Base-by-base conservation (phyloP, 1,140 invertebrate species). In the Druon quercuslanigerum region DNA sequence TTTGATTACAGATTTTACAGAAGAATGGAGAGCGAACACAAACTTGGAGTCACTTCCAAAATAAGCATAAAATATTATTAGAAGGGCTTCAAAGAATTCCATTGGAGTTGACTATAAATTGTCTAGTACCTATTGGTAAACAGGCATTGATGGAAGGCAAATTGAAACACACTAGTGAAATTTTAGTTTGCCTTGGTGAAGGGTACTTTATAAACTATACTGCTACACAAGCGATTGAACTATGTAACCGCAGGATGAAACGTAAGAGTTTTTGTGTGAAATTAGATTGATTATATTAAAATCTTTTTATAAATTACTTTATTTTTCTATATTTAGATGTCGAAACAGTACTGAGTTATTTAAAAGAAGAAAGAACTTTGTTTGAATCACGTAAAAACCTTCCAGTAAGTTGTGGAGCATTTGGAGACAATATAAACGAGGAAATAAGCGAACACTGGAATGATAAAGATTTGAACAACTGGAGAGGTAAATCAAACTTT, bases 121-220 rank as follows among this genome's bases (percentile, higher is more conserved):
- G 93, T 72, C 90, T 93, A 92, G 93, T 95, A 3, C 95, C 95
- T 11, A 90, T 96, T 82, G 94, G 94, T 13, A 91, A 92, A 50
- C 86, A 92, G 72, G 95, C 95, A 2, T 93, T 95, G 71, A 94
- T 95, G 91, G 94, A 92, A 82, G 95, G 95, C 33, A 92, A 93
- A 83, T 84, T 96, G 46, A 92, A 93, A 19, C 94, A 96, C 79
- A 96, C 95, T 2, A 96, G 96, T 90, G 95, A 96, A 90, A 92
- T 96, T 19, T 85, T 94, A 54, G 93, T 94, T 40, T 91, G 93
- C 5, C 85, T 96, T 12, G 95, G 95, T 40, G 94, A 95, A 80
- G 94, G 94, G 79, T 96, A 94, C 88, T 96, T 96, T 91, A 93
- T 92, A 14, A 95, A 96, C 80, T 92, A 94, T 70, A 95, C 94